Evolutionary conservation across 2,113 vertebrate genomes (phyloP), one percentile per base, ranked within the genome.

Genomic region (Hirundichthys speculiger): DNA sequence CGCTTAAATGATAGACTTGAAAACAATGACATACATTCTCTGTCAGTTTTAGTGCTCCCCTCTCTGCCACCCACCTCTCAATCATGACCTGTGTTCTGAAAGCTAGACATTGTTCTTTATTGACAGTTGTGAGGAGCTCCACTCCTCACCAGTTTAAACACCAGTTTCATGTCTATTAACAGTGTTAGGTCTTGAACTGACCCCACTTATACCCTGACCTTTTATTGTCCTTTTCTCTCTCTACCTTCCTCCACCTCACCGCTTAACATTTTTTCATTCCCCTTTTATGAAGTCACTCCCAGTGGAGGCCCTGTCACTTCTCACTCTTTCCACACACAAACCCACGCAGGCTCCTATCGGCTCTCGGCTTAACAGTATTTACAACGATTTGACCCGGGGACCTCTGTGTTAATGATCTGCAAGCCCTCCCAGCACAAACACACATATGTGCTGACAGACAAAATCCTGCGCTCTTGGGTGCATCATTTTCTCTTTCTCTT

Each of bases 341-440:
- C 19, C 63, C 16, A 20, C 16, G 52, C 46, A 47, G 66, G 56
- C 79, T 86, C 61, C 63, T 75, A 50, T 46, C 72, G 73, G 62
- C 66, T 73, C 80, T 82, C n/a, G 4, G 58, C 82, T 85, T 86
- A 91, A 90, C 75, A 4, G 77, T 52, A 78, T 90, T 91, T 90
- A 77, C 86, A 91, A 87, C 51, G 84, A 91, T 89, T 75, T 89
- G 88, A 91, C 90, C 88, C 82, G 58, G 49, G 11, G 86, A 83
- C 81, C 80, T 83, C 42, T 73, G 27, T 50, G 81, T 80, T 89
- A 89, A 90, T 89, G 86, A 86, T 83, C 83, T 61, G 73, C 43
- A 53, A 69, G 77, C 42, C 70, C 69, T 66, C 80, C 73, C 58
- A 41, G 25, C 69, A 60, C 70, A 77, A 41, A 80, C 58, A 74